Evolutionary conservation across 2,888 invertebrate species (phyloP).

Genomic region (Augiades crinisus): DNA sequence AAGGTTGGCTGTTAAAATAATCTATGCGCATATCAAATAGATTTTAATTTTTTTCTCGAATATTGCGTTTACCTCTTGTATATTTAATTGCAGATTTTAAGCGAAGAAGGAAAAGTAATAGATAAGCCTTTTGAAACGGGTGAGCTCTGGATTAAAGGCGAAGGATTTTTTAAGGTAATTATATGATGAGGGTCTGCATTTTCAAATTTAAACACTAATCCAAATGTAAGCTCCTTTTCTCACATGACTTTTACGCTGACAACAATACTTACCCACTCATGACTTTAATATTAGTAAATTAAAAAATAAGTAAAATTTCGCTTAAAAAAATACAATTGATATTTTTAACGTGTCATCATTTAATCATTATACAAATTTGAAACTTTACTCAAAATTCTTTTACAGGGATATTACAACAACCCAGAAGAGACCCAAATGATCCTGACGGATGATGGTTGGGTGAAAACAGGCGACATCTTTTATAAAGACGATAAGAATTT

Average conservation of each 20-base stretch:
- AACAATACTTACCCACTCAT: not conserved
- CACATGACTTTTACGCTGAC: not conserved
- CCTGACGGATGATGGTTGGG: slow-evolving; percentile 49
- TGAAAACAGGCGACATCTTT: slow-evolving; percentile 53
- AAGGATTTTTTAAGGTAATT: slow-evolving; percentile 50
- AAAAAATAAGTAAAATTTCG: not conserved
- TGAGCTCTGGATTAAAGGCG: slow-evolving; percentile 50
- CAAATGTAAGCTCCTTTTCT: slow-evolving; percentile 10
- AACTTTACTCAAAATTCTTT: slow-evolving; percentile 14
- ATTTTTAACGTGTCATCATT: too few species aligned
- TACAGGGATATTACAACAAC: slow-evolving; percentile 51
- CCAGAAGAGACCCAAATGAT: slow-evolving; percentile 45
- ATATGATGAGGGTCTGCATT: slow-evolving; percentile 20
- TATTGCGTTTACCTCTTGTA: slow-evolving; percentile 5
- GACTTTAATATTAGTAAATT: not conserved
- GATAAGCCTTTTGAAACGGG: slow-evolving; percentile 39
- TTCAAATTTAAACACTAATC: slow-evolving; percentile 20
- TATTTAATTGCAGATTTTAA: slow-evolving; percentile 39
- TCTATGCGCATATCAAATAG: too few species aligned
- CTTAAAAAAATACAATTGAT: too few species aligned
- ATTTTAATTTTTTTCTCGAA: not conserved
- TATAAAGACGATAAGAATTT: slow-evolving; percentile 43
- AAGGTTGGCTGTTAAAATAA: slow-evolving; percentile 42
- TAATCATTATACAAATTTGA: slow-evolving; percentile 1
- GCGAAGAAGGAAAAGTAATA: slow-evolving; percentile 37